These are phyloP conservation scores for Huso huso DNA, from an alignment of 2,797 vertebrate species.

Conservation along the genomic window DNA sequence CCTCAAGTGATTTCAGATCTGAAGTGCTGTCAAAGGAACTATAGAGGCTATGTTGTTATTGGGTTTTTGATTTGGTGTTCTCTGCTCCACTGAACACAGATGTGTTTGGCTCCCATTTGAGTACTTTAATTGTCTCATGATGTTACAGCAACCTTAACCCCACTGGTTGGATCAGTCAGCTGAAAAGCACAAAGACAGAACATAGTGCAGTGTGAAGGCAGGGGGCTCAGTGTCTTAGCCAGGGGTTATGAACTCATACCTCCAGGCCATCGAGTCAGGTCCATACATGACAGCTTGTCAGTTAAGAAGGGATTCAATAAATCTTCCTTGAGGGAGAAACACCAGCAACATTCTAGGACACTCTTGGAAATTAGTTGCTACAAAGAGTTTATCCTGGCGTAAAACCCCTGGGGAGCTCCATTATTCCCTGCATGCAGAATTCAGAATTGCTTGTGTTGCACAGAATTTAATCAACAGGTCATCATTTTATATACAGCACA, in stretches of 20 bases:
- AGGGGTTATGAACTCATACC: not conserved
- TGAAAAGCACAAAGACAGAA: not conserved
- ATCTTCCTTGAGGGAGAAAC: too few relatives aligned
- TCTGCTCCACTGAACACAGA: not conserved
- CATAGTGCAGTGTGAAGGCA: not conserved
- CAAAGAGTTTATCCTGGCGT: too few relatives aligned
- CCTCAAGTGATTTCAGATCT: not conserved
- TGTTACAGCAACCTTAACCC: constrained; percentile 6
- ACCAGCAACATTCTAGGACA: too few relatives aligned
- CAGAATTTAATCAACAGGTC: too few relatives aligned
- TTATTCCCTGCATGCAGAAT: too few relatives aligned
- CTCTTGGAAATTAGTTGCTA: too few relatives aligned
- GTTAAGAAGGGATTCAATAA: too few relatives aligned
- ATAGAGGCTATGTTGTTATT: not conserved
- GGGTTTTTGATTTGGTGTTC: not conserved
- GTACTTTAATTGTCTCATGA: not conserved
- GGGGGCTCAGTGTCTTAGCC: not conserved
- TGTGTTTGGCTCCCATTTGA: not conserved
- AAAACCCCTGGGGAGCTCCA: too few relatives aligned
- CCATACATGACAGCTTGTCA: too few relatives aligned
- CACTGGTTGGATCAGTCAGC: constrained; percentile 1
- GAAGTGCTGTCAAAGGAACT: not conserved
- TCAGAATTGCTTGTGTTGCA: too few relatives aligned
- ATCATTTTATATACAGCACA: too few relatives aligned
- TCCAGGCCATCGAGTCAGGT: not conserved